Percentiles rank a stretch among this genome's conserved stretches.
Evolutionary conservation across 2,888 invertebrate species (phyloP).

Genomic region (Clunio marinus): DNA sequence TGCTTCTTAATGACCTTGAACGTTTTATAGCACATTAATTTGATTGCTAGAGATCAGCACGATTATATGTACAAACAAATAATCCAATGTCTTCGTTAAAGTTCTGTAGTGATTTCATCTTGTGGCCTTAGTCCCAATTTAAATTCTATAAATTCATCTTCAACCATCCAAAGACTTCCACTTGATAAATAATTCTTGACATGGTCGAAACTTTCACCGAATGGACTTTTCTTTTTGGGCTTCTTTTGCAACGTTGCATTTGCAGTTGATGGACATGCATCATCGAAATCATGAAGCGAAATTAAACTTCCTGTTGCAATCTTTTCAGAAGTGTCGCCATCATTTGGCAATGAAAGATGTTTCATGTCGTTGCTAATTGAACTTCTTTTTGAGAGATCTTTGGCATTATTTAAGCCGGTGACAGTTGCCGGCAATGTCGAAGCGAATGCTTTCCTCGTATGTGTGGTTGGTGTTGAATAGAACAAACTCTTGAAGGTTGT

Average conservation of each 20-base stretch:
- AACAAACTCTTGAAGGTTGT: slow-evolving; percentile 41
- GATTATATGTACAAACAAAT: too few species aligned
- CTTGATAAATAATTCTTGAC: slow-evolving; percentile 52
- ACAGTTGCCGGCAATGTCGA: slow-evolving; percentile 2
- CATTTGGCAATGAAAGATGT: not conserved
- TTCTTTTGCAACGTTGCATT: not conserved
- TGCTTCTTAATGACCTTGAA: slow-evolving; percentile 2
- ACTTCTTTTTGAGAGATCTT: not conserved
- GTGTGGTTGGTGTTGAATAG: slow-evolving; percentile 40
- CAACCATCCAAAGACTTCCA: slow-evolving; percentile 63
- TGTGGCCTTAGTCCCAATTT: slow-evolving; percentile 81
- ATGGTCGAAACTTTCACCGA: slow-evolving; percentile 56
- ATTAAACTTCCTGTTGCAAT: slow-evolving; percentile 49
- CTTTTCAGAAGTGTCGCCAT: not conserved
- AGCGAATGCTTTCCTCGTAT: slow-evolving; percentile 32
- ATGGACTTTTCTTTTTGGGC: slow-evolving; percentile 51
- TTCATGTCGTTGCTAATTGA: slow-evolving; percentile 7
- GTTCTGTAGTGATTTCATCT: slow-evolving; percentile 83
- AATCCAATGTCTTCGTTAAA: slow-evolving; percentile 52
- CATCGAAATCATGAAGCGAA: slow-evolving; percentile 51
- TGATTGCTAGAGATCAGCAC: not conserved
- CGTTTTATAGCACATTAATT: not conserved
- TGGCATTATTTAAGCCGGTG: not conserved
- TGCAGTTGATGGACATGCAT: slow-evolving; percentile 51
- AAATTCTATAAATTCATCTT: slow-evolving; percentile 66